Evolutionary conservation across 2,888 invertebrate genomes (phyloP).

Genomic region (Electrophaes corylata): DNA sequence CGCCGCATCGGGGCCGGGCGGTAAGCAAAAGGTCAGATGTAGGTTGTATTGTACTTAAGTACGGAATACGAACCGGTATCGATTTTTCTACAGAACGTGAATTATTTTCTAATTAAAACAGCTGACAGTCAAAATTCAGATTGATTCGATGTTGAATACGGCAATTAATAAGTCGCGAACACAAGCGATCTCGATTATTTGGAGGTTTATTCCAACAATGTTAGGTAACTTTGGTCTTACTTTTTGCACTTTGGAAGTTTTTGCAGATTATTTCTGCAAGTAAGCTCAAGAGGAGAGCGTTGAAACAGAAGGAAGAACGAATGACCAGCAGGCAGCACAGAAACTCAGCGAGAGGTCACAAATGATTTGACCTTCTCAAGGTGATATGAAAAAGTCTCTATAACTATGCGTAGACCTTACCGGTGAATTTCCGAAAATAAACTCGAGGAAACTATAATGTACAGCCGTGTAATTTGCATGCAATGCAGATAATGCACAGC

Average conservation of each 20-base stretch:
- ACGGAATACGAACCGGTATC: neutral
- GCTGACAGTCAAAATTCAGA: constrained; percentile 5
- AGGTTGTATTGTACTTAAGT: constrained; percentile 42
- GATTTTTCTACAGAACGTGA: neutral
- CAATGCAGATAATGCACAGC: too few relatives aligned
- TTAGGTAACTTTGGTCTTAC: neutral
- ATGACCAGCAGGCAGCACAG: neutral
- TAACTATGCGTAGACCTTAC: too few relatives aligned
- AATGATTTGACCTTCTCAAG: constrained; percentile 75
- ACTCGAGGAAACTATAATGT: too few relatives aligned
- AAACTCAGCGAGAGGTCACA: constrained; percentile 8
- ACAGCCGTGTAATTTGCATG: too few relatives aligned
- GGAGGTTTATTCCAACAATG: neutral
- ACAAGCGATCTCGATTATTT: neutral
- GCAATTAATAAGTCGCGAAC: neutral
- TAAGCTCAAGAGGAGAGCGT: constrained; percentile 1
- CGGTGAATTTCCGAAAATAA: constrained; percentile 16
- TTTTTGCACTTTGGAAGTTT: constrained; percentile 9
- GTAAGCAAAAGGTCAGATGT: constrained; percentile 53
- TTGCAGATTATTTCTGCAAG: constrained; percentile 9
- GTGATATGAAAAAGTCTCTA: too few relatives aligned
- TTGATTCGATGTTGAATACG: neutral
- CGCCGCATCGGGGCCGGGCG: neutral
- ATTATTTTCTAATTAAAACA: constrained; percentile 10
- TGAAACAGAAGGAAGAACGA: constrained; percentile 7